Evolutionary conservation across 2,797 vertebrate genomes (phyloP).

Genomic region (Salarias fasciatus): DNA sequence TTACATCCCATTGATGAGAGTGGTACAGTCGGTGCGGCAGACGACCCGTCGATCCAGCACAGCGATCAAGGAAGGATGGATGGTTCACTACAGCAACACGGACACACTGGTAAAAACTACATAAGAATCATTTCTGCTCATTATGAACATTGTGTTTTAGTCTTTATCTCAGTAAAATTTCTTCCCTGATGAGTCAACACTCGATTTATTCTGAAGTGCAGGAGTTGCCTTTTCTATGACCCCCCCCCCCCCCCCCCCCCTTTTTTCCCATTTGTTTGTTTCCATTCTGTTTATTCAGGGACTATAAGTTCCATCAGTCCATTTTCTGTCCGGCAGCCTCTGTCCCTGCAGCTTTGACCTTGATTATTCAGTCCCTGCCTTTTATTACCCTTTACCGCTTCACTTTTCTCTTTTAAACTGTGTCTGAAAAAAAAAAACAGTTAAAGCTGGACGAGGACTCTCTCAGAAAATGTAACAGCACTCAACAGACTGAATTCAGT

Average conservation of each 20-base stretch:
- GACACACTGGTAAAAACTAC: conserved; percentile 87
- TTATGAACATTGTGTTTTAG: too few relatives aligned
- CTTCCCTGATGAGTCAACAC: too few relatives aligned
- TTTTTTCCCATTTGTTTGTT: background rate
- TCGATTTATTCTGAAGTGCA: too few relatives aligned
- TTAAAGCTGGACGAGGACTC: background rate
- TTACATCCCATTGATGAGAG: conserved; percentile 93
- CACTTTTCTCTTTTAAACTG: background rate
- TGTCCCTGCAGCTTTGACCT: conserved; percentile 1
- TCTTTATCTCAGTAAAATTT: too few relatives aligned
- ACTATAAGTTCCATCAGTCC: background rate
- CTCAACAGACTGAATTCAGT: conserved; percentile 20
- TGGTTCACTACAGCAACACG: conserved; percentile 95
- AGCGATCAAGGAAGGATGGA: conserved; percentile 91
- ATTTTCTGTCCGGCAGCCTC: conserved; percentile 2
- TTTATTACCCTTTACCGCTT: conserved; percentile 13
- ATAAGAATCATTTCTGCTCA: too few relatives aligned
- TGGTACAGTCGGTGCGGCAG: conserved; percentile 92
- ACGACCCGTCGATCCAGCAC: conserved; percentile 92
- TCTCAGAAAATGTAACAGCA: conserved; percentile 14
- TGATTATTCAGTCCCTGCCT: conserved; percentile 4
- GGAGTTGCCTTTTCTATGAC: too few relatives aligned
- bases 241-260: too few relatives aligned
- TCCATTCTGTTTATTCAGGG: too few relatives aligned
- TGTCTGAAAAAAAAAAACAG: background rate